Base-by-base conservation (phyloP, 1,140 invertebrate species). In the Drosophila mojavensis region DNA sequence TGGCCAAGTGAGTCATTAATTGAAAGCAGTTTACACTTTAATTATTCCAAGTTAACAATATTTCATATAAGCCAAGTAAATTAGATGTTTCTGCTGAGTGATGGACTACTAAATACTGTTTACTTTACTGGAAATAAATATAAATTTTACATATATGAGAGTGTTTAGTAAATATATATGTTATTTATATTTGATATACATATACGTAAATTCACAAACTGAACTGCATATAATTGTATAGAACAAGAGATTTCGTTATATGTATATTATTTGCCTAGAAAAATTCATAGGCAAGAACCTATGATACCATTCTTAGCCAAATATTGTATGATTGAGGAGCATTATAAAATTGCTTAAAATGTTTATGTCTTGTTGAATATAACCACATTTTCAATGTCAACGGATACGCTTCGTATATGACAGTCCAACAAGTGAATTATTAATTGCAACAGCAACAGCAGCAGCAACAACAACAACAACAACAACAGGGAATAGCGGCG, bases 361-460 rank as follows among this genome's bases (percentile, higher is more conserved):
- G 65, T 74, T 58, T 67, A 84, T 77, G 68, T 56, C 41, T 20
- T 26, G 54, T 67, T 60, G 47, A 67, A 61, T 70, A 60, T 78
- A 85, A 86, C 79, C 75, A 66, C 75, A 62, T 73, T 78, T 88
- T 88, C 84, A 88, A 89, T 88, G 83, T 78, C 83, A 81, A 58
- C 62, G 59, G 50, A 67, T 69, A 62, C 59, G 56, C 50, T 81
- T 53, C 66, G 53, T 51, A 36, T 54, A 54, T 66, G 78, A 69
- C 75, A 83, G 72, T 72, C 73, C 43, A 88, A 88, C 84, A 88
- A 88, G 84, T 84, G 80, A 84, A 66, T 70, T 78, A 88, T 88
- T 89, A 88, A 88, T 88, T 88, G 84, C 74, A 75, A 60, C 55
- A 66, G 20, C 68, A 54, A 43, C 45, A 59, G 33, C 48, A n/a